Evolutionary conservation across 2,797 vertebrate genomes (phyloP).

Genomic region (Benthosema pterotum): DNA sequence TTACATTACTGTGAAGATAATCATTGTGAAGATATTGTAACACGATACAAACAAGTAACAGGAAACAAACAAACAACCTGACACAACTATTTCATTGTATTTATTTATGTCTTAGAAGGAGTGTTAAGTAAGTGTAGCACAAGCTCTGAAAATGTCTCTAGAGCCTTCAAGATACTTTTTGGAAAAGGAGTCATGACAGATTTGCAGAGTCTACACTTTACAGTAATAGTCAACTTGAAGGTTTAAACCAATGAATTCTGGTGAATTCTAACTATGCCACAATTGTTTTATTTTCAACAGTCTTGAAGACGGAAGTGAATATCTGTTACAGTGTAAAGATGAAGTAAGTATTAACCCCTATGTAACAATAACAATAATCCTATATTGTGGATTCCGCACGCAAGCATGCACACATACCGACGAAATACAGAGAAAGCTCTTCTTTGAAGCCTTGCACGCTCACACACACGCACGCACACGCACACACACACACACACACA

Average conservation of each 20-base stretch:
- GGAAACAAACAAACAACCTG: neutral
- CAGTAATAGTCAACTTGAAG: neutral
- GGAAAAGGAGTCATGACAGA: neutral
- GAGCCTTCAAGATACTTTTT: neutral
- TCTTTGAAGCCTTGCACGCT: no score
- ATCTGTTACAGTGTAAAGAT: constrained; percentile 97
- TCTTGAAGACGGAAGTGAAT: constrained; percentile 91
- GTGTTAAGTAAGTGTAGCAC: no score
- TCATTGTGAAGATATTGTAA: neutral
- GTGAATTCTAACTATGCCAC: constrained; percentile 1
- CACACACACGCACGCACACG: no score
- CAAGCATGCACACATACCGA: no score
- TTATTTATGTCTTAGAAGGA: no score
- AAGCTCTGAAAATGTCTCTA: neutral
- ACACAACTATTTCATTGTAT: no score
- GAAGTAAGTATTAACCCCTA: constrained; percentile 81
- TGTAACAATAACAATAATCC: neutral
- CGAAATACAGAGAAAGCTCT: no score
- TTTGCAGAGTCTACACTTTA: neutral
- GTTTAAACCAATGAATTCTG: neutral
- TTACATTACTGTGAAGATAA: neutral
- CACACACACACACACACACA: no score
- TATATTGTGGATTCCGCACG: neutral
- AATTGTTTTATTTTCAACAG: constrained; percentile 70
- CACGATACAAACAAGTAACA: neutral